A percentile compares a stretch with the other conserved stretches of the same genome.
These are phyloP conservation scores for Yoshiicerus persimilis DNA, from an alignment of 1,140 invertebrate genomes.

Conservation along the genomic window DNA sequence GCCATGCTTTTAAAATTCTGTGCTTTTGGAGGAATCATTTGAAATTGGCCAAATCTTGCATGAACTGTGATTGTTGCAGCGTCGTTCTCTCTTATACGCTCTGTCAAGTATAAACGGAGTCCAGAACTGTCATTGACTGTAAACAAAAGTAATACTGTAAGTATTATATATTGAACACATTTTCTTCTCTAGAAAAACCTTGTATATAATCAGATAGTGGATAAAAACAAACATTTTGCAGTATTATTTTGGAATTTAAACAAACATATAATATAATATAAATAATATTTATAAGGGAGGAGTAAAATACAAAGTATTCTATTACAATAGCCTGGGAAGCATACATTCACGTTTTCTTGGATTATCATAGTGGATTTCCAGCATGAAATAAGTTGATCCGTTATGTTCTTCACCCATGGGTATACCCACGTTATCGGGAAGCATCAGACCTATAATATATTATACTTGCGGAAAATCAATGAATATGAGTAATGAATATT, in stretches of 20 bases:
- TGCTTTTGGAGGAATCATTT: constrained; percentile 77
- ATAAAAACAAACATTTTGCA: too few relatives aligned
- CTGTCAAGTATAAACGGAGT: constrained; percentile 74
- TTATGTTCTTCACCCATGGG: constrained; percentile 69
- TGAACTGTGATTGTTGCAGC: constrained; percentile 77
- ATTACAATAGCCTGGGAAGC: too few relatives aligned
- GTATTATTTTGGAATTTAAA: too few relatives aligned
- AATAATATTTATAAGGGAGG: too few relatives aligned
- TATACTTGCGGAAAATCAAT: too few relatives aligned
- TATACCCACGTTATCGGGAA: constrained; percentile 77
- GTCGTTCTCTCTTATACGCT: constrained; percentile 69
- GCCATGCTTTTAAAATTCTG: constrained; percentile 72
- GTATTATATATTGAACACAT: too few relatives aligned
- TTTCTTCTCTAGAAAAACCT: too few relatives aligned
- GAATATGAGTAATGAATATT: too few relatives aligned
- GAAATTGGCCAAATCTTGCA: constrained; percentile 73
- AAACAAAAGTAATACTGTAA: too few relatives aligned
- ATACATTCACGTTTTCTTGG: constrained; percentile 57
- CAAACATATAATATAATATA: too few relatives aligned
- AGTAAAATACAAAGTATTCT: too few relatives aligned
- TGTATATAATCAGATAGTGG: too few relatives aligned
- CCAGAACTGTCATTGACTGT: constrained; percentile 75
- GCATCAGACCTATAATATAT: constrained; percentile 34
- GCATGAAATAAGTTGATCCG: constrained; percentile 78
- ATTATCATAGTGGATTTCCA: constrained; percentile 87